Base-by-base conservation (phyloP, 2,888 invertebrate genomes). In the Hemicrepidius hirtus region DNA sequence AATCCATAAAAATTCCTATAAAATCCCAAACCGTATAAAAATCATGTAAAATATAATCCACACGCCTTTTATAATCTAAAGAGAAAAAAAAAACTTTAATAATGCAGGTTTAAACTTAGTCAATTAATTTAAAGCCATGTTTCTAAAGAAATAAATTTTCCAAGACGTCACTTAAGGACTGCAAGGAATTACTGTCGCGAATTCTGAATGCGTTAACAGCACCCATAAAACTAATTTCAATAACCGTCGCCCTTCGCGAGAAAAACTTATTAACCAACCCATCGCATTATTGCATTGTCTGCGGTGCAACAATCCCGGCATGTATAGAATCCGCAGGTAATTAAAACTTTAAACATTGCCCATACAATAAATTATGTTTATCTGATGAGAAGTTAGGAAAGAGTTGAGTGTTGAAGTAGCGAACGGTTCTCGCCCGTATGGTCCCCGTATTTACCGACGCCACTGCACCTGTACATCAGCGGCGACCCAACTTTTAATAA, bases 261-360 rank as follows among this genome's bases (percentile, higher is more conserved):
- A 24, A 60, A 60, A 60, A 60, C 60, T 44, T 44, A 44, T 44
- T 60, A 60, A 44, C 40, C 20, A 24, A 60, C 41, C 44, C 60
- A 44, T 60, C 60, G 21, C 60, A 44, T 60, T 60, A 60, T 44
- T 60, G 41, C 24, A 60, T 60, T 60, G 60, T 60, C 44, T 37
- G 57, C 37, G 57, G 20, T 37, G 37, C 57, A 57, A 18, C 53
- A 53, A 37, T 44, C 60, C 16, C 10, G 41, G 60, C 60, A 41
- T 60, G 41, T 60, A 60, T 37, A 53, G 65, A 65, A 65, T 53
- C 53, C 65, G 55, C 59, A 59, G 59, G 59, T 68, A 68, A 68
- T 68, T 68, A 68, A 68, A 68, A 68, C 59, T 59, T 68, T 68
- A 59, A 68, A 68, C 50, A 68, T 59, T 46, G 49, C 49, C 60